Evolutionary conservation across 2,113 vertebrate genomes (phyloP), one percentile per base, ranked within the genome.

Genomic region (Stictonetta naevosa): DNA sequence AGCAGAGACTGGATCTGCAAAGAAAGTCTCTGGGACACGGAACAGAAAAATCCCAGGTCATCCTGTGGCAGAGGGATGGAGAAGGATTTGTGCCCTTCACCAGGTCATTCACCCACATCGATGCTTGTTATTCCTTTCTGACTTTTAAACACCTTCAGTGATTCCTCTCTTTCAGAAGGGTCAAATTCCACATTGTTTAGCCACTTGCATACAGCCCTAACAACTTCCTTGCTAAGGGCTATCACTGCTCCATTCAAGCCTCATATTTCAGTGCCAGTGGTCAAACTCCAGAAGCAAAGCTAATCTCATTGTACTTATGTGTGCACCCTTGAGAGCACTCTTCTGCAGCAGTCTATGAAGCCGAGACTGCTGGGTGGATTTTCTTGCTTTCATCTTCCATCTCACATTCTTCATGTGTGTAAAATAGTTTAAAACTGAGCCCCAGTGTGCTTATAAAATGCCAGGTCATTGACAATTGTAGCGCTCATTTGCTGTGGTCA

Each of bases 401-500:
- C 22, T 95, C 71, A 48, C 23, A 60, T 66, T 92, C 59, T 89
- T 95, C 92, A 84, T 72, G 71, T 48, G 20, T 69, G 82, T 95
- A 91, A 96, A 97, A 92, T 86, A 92, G 93, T 87, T 92, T 72
- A 93, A 91, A 96, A 95, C 90, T 44, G 74, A 97, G 95, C 93
- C 97, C 93, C 97, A 74, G 44, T 67, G 95, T 74, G 94, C 97
- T 95, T 97, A 94, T 97, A 97, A 98, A 98, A 97, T 97, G 95
- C 95, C 96, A 98, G 97, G 98, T 95, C 97, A 96, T 95, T 90
- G 96, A 96, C 96, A 96, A 94, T 88, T 84, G 89, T 94, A 56
- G 68, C 55, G 69, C 96, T 97, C 97, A 97, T 98, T 98, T 98
- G 97, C 97, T 97, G 96, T 97, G 97, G 97, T 97, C 97, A 98